phyloP scores from a whole-genome alignment of 2,888 invertebrate species.

The Ommatoiulus sabulosus region DNA sequence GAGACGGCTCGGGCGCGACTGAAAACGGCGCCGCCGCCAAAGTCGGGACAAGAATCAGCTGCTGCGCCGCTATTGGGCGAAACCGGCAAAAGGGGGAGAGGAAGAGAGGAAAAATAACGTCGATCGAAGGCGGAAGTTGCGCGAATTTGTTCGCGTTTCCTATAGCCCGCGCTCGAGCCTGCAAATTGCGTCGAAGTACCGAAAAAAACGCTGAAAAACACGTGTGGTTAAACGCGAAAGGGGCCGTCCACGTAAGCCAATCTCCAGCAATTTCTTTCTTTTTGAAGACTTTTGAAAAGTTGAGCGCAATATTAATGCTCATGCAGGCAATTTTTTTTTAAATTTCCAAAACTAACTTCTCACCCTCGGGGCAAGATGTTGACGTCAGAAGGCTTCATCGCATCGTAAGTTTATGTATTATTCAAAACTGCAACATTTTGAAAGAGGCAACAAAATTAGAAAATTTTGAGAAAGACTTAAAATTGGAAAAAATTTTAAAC shows the following conservation, averaged over 20 bases:
- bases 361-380: no score
- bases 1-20: background rate
- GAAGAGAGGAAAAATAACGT: background rate
- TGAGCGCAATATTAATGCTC: background rate
- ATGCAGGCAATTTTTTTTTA: background rate
- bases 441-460: no score
- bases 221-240: background rate
- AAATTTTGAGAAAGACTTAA: no score
- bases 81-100: background rate
- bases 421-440: no score
- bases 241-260: background rate
- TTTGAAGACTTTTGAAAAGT: no score
- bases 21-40: background rate
- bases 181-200: background rate
- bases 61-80: background rate
- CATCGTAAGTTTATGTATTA: no score
- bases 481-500: no score
- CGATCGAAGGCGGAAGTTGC: slow-evolving; percentile 5
- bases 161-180: background rate
- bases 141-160: slow-evolving; percentile 35
- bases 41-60: background rate
- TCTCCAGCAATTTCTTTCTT: no score
- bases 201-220: background rate
- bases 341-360: background rate
- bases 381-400: no score